Evolutionary conservation across 2,113 vertebrate genomes (phyloP).

Genomic region (Cygnus buccinator): DNA sequence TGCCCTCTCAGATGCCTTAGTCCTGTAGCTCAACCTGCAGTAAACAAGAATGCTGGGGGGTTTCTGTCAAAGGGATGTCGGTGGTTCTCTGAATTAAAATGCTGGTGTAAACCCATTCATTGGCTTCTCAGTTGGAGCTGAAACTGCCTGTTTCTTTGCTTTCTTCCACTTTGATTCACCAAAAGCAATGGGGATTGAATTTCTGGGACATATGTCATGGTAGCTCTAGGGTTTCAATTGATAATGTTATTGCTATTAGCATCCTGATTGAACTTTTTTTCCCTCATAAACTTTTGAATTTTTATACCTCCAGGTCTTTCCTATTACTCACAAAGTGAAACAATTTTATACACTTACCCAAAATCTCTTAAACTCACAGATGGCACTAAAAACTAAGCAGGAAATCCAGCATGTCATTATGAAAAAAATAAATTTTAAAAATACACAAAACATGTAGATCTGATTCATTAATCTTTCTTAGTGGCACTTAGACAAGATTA

Average conservation of each 20-base stretch:
- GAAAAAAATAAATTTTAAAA: not conserved
- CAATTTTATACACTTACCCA: not conserved
- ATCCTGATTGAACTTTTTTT: conserved; percentile 26
- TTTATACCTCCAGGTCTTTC: not conserved
- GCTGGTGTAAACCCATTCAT: not conserved
- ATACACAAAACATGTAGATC: not conserved
- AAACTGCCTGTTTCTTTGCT: not conserved
- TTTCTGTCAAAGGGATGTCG: not conserved
- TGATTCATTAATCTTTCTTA: conserved; percentile 47
- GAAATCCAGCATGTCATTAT: not conserved
- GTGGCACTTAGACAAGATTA: conserved; percentile 1
- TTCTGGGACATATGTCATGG: conserved; percentile 5
- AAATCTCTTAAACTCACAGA: conserved; percentile 24
- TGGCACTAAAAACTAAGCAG: not conserved
- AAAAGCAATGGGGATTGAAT: not conserved
- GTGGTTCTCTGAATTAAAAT: not conserved
- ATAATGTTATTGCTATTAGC: not conserved
- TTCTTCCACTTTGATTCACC: not conserved
- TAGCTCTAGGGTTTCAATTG: conserved; percentile 1
- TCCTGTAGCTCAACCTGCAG: not conserved
- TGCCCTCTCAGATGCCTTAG: not conserved
- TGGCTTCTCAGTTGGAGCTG: not conserved
- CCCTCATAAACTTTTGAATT: not conserved
- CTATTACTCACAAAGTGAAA: not conserved
- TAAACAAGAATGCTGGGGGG: not conserved